Conservation (phyloP, 2,113 vertebrate genomes). For the Caretta caretta region DNA sequence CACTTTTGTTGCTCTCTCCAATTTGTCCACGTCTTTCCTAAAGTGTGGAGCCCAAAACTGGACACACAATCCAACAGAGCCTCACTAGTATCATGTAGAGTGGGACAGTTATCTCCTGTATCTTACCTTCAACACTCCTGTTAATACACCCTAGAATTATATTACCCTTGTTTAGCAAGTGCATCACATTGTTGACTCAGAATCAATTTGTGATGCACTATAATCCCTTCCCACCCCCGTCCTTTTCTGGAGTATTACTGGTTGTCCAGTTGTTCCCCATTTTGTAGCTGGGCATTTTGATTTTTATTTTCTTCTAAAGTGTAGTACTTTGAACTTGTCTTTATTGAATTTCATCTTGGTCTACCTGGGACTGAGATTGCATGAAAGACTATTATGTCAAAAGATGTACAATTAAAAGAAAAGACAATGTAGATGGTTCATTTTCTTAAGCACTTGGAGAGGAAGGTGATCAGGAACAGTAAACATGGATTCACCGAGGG, state of each 20-base stretch:
- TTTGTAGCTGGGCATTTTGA: not conserved
- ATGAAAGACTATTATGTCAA: not conserved
- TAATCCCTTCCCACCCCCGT: not conserved
- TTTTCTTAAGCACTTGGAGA: too few species aligned
- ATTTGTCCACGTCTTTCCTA: too few species aligned
- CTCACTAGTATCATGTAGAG: too few species aligned
- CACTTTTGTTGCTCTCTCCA: too few species aligned
- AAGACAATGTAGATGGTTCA: rapidly evolving
- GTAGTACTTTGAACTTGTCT: not conserved
- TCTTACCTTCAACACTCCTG: too few species aligned
- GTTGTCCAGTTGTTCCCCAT: not conserved
- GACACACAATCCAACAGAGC: too few species aligned
- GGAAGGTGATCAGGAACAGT: too few species aligned
- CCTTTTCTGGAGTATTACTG: not conserved
- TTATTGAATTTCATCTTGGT: not conserved
- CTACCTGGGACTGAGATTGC: not conserved
- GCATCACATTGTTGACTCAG: not conserved
- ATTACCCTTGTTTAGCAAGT: not conserved
- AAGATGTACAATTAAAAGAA: not conserved
- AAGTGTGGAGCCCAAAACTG: too few species aligned
- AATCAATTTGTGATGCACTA: not conserved
- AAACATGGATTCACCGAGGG: too few species aligned
- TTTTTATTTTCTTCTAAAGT: not conserved
- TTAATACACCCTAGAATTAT: too few species aligned
- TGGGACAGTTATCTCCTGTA: too few species aligned